Percentiles rank a stretch among this genome's conserved stretches.
Conservation (phyloP, 2,888 invertebrate species). For the Ptychoptera contaminata region DNA sequence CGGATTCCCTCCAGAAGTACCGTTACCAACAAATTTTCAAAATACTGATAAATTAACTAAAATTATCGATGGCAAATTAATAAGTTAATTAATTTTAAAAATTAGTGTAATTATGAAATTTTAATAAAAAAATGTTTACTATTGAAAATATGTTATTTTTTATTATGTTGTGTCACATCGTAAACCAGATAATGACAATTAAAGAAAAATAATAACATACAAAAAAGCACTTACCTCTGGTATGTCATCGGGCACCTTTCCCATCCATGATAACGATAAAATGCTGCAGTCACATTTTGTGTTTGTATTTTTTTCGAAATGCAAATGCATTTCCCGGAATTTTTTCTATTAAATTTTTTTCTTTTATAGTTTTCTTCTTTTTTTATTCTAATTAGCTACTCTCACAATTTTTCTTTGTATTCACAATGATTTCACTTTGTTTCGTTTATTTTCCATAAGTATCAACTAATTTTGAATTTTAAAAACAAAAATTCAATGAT, state of each 20-base stretch:
- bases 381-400: background rate
- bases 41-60: too few species aligned
- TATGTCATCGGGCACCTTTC: slow-evolving; percentile 88
- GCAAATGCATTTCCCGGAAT: slow-evolving; percentile 65
- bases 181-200: background rate
- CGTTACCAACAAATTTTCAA: too few species aligned
- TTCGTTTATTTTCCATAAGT: background rate
- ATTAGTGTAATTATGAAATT: too few species aligned
- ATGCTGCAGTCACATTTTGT: slow-evolving; percentile 93
- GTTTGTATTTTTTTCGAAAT: slow-evolving; percentile 86
- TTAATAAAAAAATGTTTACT: background rate
- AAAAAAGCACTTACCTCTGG: slow-evolving; percentile 60
- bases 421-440: background rate
- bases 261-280: slow-evolving; percentile 94
- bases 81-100: background rate
- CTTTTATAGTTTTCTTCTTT: background rate
- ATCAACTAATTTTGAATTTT: background rate
- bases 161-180: background rate
- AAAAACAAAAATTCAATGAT: background rate
- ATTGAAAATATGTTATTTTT: background rate
- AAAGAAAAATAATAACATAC: background rate
- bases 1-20: too few species aligned
- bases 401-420: background rate
- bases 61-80: background rate
- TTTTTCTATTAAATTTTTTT: background rate